phyloP scores from a whole-genome alignment of 2,888 invertebrate species.

The Agriopis aurantiaria region DNA sequence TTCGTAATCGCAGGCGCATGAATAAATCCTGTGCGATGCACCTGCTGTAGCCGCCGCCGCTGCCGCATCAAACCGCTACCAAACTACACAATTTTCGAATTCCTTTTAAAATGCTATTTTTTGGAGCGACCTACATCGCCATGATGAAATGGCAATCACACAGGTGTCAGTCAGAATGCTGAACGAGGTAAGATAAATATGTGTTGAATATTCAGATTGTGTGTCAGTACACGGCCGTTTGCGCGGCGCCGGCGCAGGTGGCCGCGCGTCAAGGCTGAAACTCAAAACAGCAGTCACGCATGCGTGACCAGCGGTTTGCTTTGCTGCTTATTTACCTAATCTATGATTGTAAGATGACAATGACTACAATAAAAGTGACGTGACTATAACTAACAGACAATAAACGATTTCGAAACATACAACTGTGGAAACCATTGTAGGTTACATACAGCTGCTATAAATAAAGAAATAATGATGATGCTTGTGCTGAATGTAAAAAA shows the following conservation, averaged over 20 bases:
- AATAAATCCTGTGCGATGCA: conserved; percentile 84
- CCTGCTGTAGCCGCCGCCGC: conserved; percentile 67
- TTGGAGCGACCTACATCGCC: conserved; percentile 32
- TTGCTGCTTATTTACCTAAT: conserved; percentile 52
- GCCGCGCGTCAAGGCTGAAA: conserved; percentile 87
- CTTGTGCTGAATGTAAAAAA: background rate
- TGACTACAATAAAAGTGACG: conserved; percentile 25
- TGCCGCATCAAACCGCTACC: conserved; percentile 47
- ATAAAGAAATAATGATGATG: too few relatives aligned
- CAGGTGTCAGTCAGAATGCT: conserved; percentile 81
- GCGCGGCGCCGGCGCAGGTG: conserved; percentile 88
- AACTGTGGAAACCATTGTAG: background rate
- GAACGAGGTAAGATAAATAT: conserved; percentile 79
- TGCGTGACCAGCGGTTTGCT: conserved; percentile 78
- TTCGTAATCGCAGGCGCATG: conserved; percentile 73
- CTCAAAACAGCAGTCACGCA: conserved; percentile 86
- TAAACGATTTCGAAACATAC: conserved; percentile 17
- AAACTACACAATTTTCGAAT: conserved; percentile 36
- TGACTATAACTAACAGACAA: conserved; percentile 11
- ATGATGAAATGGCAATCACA: conserved; percentile 71
- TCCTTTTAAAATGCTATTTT: conserved; percentile 27
- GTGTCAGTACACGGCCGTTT: conserved; percentile 85
- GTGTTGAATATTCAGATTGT: conserved; percentile 86
- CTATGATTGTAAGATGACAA: conserved; percentile 25
- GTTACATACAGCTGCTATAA: background rate